These are phyloP conservation scores for Dione vanillae DNA, from an alignment of 2,888 invertebrate species.

Conservation along the genomic window DNA sequence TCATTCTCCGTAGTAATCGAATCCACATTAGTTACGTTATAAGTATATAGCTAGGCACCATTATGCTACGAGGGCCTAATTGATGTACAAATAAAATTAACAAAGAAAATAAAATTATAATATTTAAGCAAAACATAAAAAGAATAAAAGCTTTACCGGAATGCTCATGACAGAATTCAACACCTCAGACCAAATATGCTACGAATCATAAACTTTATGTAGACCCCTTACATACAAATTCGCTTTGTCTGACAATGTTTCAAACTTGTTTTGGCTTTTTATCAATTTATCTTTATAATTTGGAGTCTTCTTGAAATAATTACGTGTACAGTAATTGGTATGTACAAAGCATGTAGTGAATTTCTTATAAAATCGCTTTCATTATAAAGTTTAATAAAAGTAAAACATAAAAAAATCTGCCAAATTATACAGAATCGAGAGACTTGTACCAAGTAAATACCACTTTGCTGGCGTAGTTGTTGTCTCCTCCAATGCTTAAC, in stretches of 20 bases:
- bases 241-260: slow-evolving; percentile 58
- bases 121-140: not conserved
- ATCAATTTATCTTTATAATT: slow-evolving; percentile 51
- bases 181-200: slow-evolving; percentile 64
- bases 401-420: slow-evolving; percentile 51
- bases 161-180: slow-evolving; percentile 65
- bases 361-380: not conserved
- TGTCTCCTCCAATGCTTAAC: slow-evolving; percentile 58
- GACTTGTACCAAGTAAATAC: slow-evolving; percentile 48
- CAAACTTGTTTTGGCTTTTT: slow-evolving; percentile 49
- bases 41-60: not conserved
- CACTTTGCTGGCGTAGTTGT: slow-evolving; percentile 49
- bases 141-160: slow-evolving; percentile 55
- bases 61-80: not conserved
- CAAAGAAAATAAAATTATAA: not conserved
- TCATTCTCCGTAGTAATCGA: too few relatives aligned
- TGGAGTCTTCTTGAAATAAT: slow-evolving; percentile 59
- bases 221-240: slow-evolving; percentile 60
- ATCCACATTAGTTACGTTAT: too few relatives aligned
- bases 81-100: not conserved
- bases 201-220: slow-evolving; percentile 63
- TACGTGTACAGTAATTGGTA: slow-evolving; percentile 56
- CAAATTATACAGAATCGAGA: slow-evolving; percentile 49
- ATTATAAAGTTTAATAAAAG: slow-evolving; percentile 3
- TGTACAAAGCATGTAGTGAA: slow-evolving; percentile 41